Conservation (phyloP, 2,113 vertebrate genomes). For the Progne subis region DNA sequence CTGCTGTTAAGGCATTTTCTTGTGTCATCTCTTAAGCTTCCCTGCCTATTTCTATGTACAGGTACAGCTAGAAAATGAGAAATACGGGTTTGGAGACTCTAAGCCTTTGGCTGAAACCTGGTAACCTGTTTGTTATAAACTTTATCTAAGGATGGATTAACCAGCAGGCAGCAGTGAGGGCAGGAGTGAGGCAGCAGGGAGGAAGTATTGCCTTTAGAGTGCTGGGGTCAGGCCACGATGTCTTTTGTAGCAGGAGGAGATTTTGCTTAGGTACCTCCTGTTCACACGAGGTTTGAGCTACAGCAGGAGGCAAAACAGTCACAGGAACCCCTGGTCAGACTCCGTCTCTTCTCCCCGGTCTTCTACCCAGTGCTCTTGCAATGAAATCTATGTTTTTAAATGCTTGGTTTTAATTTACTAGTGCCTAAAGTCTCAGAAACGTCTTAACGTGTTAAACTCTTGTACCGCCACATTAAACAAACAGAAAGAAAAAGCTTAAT, state of each 20-base stretch:
- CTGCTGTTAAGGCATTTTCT: slow-evolving; percentile 62
- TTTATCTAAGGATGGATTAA: not conserved
- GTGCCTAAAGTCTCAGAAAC: slow-evolving; percentile 10
- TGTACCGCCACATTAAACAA: not conserved
- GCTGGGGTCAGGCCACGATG: not conserved
- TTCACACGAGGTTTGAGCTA: not conserved
- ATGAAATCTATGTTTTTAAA: slow-evolving; percentile 32
- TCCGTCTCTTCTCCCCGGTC: not conserved
- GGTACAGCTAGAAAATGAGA: not conserved
- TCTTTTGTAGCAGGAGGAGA: not conserved
- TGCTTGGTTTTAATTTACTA: slow-evolving; percentile 36
- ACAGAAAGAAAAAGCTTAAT: not conserved
- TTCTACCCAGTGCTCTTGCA: slow-evolving; percentile 47
- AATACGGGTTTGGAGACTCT: not conserved
- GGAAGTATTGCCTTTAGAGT: not conserved
- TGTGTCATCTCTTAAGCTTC: not conserved
- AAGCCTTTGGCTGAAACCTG: not conserved
- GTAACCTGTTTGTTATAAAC: not conserved
- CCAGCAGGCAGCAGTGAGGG: slow-evolving; percentile 22
- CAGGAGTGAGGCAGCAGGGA: slow-evolving; percentile 20
- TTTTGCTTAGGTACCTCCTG: not conserved
- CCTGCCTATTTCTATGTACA: slow-evolving; percentile 5
- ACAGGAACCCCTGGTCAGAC: not conserved
- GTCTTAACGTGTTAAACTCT: not conserved
- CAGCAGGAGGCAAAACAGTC: slow-evolving; percentile 13